Conservation (phyloP, 2,797 vertebrate genomes). For the Adelosebastes latens region DNA sequence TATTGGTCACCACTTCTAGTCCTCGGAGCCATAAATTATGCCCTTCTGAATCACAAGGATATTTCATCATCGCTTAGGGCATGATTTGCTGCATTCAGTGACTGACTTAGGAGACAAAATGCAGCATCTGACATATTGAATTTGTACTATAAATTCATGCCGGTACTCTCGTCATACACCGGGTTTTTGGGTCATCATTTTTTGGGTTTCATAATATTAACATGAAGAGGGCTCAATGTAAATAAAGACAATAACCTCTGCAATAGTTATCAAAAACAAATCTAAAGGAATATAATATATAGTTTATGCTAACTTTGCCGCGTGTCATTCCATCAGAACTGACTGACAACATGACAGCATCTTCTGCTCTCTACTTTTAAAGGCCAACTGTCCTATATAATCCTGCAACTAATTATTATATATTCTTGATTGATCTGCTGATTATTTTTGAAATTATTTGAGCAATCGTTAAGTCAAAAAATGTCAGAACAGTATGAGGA, state of each 20-base stretch:
- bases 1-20: neutral
- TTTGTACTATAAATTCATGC: neutral
- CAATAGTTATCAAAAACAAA: neutral
- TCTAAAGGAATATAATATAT: neutral
- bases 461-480: neutral
- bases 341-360: too few relatives aligned
- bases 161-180: neutral
- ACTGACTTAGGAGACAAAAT: rapidly evolving
- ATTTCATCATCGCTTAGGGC: neutral
- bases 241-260: neutral
- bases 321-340: neutral
- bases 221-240: neutral
- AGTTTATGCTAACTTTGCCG: neutral
- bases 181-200: neutral
- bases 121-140: neutral
- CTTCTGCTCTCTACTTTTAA: neutral
- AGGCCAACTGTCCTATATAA: neutral
- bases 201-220: neutral
- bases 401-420: too few relatives aligned
- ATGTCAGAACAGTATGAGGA: neutral
- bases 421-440: neutral
- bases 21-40: neutral
- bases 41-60: neutral
- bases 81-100: neutral
- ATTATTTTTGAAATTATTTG: neutral